phyloP scores from a whole-genome alignment of 2,113 vertebrate species.

The Melanostigma gelatinosum region DNA sequence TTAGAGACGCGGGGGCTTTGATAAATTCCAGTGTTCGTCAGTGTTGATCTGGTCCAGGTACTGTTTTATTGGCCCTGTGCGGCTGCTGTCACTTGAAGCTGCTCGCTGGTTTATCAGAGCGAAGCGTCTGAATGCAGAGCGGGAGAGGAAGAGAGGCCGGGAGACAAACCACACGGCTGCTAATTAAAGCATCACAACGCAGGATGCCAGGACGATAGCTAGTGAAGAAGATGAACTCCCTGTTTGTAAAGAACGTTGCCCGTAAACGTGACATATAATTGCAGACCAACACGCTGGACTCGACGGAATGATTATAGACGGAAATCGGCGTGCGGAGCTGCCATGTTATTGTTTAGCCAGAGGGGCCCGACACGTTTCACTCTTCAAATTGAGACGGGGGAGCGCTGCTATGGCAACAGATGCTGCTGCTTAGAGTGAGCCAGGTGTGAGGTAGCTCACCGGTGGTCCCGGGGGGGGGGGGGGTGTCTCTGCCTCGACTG shows the following conservation, averaged over 20 bases:
- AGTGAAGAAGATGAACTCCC: not conserved
- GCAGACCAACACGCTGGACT: not conserved
- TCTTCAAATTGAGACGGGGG: slow-evolving; percentile 42
- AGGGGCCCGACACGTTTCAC: slow-evolving; percentile 39
- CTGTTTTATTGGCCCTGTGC: no score
- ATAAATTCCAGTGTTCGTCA: no score
- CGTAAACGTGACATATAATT: slow-evolving; percentile 8
- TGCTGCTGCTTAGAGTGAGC: slow-evolving; percentile 28
- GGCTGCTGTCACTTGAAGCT: slow-evolving; percentile 36
- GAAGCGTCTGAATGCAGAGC: slow-evolving; percentile 38
- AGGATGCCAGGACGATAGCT: not conserved
- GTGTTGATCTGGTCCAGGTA: not conserved
- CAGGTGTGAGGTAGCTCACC: slow-evolving; percentile 49
- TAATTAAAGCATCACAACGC: slow-evolving; percentile 66
- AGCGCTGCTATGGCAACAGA: slow-evolving; percentile 32
- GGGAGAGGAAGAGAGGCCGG: slow-evolving; percentile 55
- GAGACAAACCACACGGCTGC: slow-evolving; percentile 61
- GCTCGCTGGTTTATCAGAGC: slow-evolving; percentile 40
- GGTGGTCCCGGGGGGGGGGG: slow-evolving; percentile 20
- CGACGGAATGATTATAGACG: not conserved
- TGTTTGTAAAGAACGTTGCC: not conserved
- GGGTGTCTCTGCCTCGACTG: not conserved
- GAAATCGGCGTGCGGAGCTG: slow-evolving; percentile 2
- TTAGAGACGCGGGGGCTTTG: no score
- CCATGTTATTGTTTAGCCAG: slow-evolving; percentile 14